Conservation (phyloP, 2,888 invertebrate species). For the Litoditis marina region DNA sequence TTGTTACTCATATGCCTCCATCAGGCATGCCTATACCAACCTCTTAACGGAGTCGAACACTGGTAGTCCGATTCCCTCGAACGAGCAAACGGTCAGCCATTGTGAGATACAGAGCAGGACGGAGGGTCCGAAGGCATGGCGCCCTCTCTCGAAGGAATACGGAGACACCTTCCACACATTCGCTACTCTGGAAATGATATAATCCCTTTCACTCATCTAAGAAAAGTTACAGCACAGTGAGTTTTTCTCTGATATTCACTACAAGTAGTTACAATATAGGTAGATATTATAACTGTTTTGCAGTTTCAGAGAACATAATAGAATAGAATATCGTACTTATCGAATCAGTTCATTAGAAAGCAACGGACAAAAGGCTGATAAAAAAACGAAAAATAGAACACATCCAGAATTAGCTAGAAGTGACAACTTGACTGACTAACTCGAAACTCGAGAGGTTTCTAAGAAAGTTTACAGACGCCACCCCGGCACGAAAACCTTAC, state of each 20-base stretch:
- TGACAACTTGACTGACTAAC: too few relatives aligned
- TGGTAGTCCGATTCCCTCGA: constrained; percentile 67
- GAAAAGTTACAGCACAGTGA: not conserved
- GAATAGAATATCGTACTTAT: not conserved
- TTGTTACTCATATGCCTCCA: not conserved
- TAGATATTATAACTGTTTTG: too few relatives aligned
- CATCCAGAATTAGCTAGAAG: too few relatives aligned
- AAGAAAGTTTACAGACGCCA: too few relatives aligned
- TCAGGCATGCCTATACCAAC: constrained; percentile 47
- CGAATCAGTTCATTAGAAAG: not conserved
- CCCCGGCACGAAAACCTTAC: constrained; percentile 12
- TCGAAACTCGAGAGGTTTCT: too few relatives aligned
- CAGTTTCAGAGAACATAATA: not conserved
- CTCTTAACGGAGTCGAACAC: constrained; percentile 67
- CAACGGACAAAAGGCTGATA: not conserved
- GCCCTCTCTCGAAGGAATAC: constrained; percentile 64
- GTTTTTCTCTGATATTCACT: too few relatives aligned
- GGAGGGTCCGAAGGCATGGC: constrained; percentile 64
- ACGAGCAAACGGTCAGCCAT: constrained; percentile 65
- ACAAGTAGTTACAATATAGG: too few relatives aligned
- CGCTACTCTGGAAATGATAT: constrained; percentile 42
- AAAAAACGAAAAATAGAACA: too few relatives aligned
- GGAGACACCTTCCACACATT: constrained; percentile 60
- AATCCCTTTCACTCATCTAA: too few relatives aligned
- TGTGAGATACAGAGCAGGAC: constrained; percentile 64